phyloP scores from a whole-genome alignment of 92 coral and sea anemone species.

The Epizoanthus stellaris region DNA sequence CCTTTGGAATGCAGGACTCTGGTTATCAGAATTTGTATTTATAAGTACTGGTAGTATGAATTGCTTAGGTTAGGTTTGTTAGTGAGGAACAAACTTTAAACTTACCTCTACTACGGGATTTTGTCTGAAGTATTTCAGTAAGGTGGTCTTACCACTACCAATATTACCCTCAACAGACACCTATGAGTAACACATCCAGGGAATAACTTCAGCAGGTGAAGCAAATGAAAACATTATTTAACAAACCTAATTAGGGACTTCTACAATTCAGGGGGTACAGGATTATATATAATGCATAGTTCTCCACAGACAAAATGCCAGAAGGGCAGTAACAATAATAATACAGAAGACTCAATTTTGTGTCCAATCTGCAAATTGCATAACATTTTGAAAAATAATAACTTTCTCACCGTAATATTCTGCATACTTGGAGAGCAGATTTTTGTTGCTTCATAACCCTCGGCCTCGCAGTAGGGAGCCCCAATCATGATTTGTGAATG shows the following conservation, averaged over 20 bases:
- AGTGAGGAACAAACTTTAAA: background rate
- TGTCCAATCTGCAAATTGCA: too few species aligned
- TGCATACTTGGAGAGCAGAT: background rate
- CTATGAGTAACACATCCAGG: constrained; percentile 27
- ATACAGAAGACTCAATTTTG: too few species aligned
- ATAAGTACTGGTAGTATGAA: too few species aligned
- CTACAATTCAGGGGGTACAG: too few species aligned
- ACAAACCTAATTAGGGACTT: too few species aligned
- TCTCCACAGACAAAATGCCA: too few species aligned
- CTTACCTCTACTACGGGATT: constrained; percentile 89
- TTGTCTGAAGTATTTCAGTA: constrained; percentile 82
- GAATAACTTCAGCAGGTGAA: background rate
- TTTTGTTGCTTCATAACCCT: background rate
- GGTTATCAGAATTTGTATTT: too few species aligned
- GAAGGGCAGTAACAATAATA: too few species aligned
- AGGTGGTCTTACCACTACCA: constrained; percentile 97
- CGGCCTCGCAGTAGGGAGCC: constrained; percentile 1
- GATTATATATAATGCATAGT: too few species aligned
- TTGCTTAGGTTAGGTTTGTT: background rate
- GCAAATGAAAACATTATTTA: background rate
- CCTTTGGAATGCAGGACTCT: too few species aligned
- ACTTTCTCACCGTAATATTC: constrained; percentile 27
- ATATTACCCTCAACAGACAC: constrained; percentile 96
- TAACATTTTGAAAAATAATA: too few species aligned
- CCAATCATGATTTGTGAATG: constrained; percentile 15